A percentile compares a stretch with the other conserved stretches of the same genome.
phyloP scores from a whole-genome alignment of 2,113 vertebrate species.

The Pyrgilauda ruficollis region DNA sequence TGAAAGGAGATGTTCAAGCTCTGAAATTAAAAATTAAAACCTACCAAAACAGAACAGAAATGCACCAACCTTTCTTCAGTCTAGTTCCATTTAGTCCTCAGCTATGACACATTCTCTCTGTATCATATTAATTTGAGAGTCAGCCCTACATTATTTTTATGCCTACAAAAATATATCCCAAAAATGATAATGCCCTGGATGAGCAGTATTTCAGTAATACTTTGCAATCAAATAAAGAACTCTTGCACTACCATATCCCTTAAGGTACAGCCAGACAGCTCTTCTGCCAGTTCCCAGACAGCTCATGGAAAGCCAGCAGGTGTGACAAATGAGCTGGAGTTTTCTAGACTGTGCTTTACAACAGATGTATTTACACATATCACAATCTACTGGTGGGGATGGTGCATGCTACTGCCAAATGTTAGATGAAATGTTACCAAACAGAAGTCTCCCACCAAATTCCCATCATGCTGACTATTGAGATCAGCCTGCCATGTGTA shows the following conservation, averaged over 20 bases:
- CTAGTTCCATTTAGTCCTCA: background rate
- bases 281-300: background rate
- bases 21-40: background rate
- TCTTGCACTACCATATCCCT: background rate
- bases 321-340: slow-evolving; percentile 52
- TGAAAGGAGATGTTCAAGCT: background rate
- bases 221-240: background rate
- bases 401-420: slow-evolving; percentile 39
- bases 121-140: background rate
- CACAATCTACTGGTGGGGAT: slow-evolving; percentile 15
- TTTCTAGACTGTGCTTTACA: slow-evolving; percentile 18
- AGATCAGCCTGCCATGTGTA: background rate
- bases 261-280: slow-evolving; percentile 6
- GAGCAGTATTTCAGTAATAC: slow-evolving; percentile 26
- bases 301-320: slow-evolving; percentile 46
- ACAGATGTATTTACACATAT: slow-evolving; percentile 73
- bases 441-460: slow-evolving; percentile 34
- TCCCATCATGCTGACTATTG: background rate
- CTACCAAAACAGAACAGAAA: background rate
- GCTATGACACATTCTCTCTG: background rate
- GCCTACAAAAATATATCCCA: background rate
- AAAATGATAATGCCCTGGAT: background rate
- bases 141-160: background rate
- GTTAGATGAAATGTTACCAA: slow-evolving; percentile 59
- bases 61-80: background rate